These are phyloP conservation scores for Semicossyphus pulcher DNA, from an alignment of 2,113 vertebrate genomes.

Conservation along the genomic window DNA sequence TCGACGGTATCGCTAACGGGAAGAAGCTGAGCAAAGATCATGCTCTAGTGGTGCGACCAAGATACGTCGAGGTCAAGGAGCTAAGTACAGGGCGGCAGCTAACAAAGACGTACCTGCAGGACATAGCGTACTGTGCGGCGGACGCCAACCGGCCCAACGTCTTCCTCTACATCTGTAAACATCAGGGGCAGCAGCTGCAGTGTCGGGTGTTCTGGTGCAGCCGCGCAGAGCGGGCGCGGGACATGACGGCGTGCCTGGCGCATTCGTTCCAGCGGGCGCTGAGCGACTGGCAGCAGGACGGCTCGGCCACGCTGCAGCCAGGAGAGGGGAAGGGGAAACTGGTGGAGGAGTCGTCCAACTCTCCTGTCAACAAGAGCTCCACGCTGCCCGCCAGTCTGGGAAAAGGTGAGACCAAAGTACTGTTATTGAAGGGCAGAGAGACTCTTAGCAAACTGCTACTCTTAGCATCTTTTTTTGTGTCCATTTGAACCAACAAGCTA, in stretches of 20 bases:
- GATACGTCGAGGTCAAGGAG: conserved; percentile 87
- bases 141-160: conserved; percentile 81
- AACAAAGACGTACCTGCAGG: conserved; percentile 86
- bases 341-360: conserved; percentile 57
- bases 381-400: conserved; percentile 81
- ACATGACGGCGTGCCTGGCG: conserved; percentile 84
- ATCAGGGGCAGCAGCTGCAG: conserved; percentile 85
- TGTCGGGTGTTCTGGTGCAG: conserved; percentile 87
- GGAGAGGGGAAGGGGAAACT: conserved; percentile 50
- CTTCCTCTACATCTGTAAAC: conserved; percentile 87
- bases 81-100: conserved; percentile 86
- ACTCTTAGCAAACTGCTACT: too few relatives aligned
- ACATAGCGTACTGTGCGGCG: conserved; percentile 85
- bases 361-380: conserved; percentile 69
- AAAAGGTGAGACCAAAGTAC: conserved; percentile 76
- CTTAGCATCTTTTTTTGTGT: too few relatives aligned
- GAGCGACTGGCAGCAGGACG: conserved; percentile 82
- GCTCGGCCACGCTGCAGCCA: conserved; percentile 55
- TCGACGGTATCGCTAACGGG: conserved; percentile 69
- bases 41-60: conserved; percentile 83
- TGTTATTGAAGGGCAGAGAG: neutral
- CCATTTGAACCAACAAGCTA: too few relatives aligned
- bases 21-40: conserved; percentile 84
- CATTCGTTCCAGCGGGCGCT: conserved; percentile 84
- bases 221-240: conserved; percentile 80